Conservation (phyloP, 2,888 invertebrate genomes). For the Drosophila algonquin region DNA sequence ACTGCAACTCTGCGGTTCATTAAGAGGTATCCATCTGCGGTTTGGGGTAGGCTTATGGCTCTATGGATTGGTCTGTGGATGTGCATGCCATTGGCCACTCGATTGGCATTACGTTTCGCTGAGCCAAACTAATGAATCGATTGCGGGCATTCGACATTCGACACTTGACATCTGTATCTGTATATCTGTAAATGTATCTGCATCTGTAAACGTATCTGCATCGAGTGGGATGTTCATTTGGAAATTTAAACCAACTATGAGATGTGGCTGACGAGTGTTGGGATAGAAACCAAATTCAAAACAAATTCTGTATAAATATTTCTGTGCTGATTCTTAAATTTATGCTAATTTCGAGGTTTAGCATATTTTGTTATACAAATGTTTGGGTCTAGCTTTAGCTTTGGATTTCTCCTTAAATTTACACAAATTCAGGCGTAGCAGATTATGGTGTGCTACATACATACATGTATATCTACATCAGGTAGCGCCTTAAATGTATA, state of each 20-base stretch:
- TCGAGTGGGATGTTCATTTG: neutral
- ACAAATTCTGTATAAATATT: neutral
- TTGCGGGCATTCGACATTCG: neutral
- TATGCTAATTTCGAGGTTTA: neutral
- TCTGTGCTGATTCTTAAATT: neutral
- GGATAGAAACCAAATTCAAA: neutral
- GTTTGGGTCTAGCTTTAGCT: neutral
- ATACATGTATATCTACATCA: neutral
- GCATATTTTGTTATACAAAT: neutral
- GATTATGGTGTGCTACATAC: too few relatives aligned
- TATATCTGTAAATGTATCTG: neutral
- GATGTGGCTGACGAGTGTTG: neutral
- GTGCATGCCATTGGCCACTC: neutral
- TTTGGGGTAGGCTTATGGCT: conserved; percentile 26
- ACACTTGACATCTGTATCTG: conserved; percentile 1
- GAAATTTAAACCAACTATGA: neutral
- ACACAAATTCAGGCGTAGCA: neutral
- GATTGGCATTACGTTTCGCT: neutral
- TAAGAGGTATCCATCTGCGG: conserved; percentile 38
- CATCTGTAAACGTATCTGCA: neutral
- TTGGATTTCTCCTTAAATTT: neutral
- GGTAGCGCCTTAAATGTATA: neutral
- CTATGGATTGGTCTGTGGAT: conserved; percentile 3
- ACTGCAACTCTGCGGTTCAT: conserved; percentile 36
- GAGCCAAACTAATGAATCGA: conserved; percentile 1